Evolutionary conservation across 2,888 invertebrate genomes (phyloP).

Genomic region (Anodontia alba): DNA sequence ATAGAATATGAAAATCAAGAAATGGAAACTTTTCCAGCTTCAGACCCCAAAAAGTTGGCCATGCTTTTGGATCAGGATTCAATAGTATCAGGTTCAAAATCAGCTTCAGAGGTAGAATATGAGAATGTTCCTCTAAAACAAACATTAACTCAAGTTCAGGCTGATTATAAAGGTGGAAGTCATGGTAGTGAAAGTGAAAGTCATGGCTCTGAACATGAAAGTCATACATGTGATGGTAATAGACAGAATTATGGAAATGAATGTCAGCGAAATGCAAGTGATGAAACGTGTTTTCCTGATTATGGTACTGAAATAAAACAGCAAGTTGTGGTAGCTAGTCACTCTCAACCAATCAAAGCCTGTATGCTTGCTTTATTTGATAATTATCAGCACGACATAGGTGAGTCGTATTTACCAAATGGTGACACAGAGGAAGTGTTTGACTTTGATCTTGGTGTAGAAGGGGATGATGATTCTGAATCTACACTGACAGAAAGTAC

Average conservation of each 20-base stretch:
- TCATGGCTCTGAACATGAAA: conserved; percentile 14
- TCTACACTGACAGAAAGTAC: conserved; percentile 1
- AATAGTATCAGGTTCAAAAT: neutral
- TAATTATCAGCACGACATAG: conserved; percentile 11
- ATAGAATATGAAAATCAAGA: neutral
- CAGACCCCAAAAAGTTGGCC: conserved; percentile 25
- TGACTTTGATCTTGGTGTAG: conserved; percentile 10
- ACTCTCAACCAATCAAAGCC: neutral
- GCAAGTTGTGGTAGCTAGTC: neutral
- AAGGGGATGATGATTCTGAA: conserved; percentile 12
- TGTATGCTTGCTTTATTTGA: neutral
- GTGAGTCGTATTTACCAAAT: neutral
- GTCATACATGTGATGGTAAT: conserved; percentile 13
- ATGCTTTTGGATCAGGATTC: conserved; percentile 17
- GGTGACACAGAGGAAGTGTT: neutral
- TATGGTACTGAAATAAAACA: neutral
- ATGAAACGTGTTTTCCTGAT: neutral
- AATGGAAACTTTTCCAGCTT: conserved; percentile 1
- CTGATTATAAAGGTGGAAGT: neutral
- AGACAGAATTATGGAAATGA: conserved; percentile 1
- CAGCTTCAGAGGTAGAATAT: conserved; percentile 23
- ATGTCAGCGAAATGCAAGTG: neutral
- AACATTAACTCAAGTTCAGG: neutral
- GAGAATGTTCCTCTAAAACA: conserved; percentile 27
- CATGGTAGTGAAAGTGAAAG: conserved; percentile 27